A percentile compares a stretch with the other conserved stretches of the same genome.
These are phyloP conservation scores for Drepanosiphum platanoidis DNA, from an alignment of 2,888 invertebrate species.

Conservation along the genomic window DNA sequence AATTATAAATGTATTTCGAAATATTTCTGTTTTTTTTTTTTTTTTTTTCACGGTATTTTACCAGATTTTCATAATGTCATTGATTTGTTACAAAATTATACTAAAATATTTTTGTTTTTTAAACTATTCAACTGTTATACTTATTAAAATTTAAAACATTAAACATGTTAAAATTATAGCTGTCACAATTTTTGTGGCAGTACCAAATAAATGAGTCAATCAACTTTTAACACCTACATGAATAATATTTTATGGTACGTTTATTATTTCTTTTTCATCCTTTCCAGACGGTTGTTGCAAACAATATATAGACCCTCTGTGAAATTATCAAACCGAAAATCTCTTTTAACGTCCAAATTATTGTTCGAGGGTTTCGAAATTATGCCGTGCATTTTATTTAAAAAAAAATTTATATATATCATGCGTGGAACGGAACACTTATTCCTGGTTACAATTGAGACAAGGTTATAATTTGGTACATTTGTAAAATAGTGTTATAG, in stretches of 20 bases:
- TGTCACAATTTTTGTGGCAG: neutral
- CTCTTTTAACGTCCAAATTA: too few species aligned
- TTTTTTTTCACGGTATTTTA: constrained; percentile 11
- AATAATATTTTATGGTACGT: too few species aligned
- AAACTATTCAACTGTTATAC: constrained; percentile 40
- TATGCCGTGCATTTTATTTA: too few species aligned
- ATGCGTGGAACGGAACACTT: too few species aligned
- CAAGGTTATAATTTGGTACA: too few species aligned
- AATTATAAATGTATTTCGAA: neutral
- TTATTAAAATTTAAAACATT: neutral
- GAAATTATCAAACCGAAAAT: too few species aligned
- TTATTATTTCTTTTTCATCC: neutral
- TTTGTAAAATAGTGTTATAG: too few species aligned
- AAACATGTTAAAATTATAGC: constrained; percentile 18
- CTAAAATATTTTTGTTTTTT: constrained; percentile 36
- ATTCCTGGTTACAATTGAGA: too few species aligned
- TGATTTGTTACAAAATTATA: constrained; percentile 54
- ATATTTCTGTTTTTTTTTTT: constrained; percentile 19
- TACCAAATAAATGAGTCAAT: constrained; percentile 23
- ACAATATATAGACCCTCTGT: too few species aligned
- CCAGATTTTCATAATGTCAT: constrained; percentile 30
- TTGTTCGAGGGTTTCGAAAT: too few species aligned
- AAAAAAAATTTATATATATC: too few species aligned
- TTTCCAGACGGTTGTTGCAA: neutral
- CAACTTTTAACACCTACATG: neutral